phyloP scores from a whole-genome alignment of 2,797 vertebrate species.

The Neoniphon sammara region DNA sequence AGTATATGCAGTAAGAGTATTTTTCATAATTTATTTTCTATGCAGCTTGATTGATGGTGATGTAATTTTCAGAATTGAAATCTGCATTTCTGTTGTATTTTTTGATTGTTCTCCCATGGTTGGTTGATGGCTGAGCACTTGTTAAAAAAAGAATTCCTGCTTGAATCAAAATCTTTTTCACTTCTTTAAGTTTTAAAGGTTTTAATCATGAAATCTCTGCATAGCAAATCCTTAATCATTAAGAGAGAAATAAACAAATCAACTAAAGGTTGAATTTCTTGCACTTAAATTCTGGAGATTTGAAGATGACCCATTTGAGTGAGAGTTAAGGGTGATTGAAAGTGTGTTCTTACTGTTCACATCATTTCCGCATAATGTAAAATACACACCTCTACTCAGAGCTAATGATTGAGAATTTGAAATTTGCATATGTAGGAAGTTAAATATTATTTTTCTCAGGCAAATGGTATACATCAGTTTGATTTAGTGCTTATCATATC shows the following conservation, averaged over 20 bases:
- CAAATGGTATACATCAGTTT: neutral
- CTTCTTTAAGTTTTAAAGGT: neutral
- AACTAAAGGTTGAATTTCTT: neutral
- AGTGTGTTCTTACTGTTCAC: slow-evolving; percentile 22
- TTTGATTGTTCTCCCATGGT: slow-evolving; percentile 53
- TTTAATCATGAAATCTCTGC: neutral
- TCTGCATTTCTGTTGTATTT: slow-evolving; percentile 37
- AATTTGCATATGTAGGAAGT: neutral
- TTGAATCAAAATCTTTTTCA: neutral
- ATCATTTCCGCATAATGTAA: neutral
- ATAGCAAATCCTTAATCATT: neutral
- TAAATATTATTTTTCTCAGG: neutral
- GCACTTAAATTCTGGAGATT: neutral
- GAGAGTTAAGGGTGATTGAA: neutral
- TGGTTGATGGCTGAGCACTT: slow-evolving; percentile 79
- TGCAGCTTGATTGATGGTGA: slow-evolving; percentile 5
- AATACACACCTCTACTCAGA: neutral
- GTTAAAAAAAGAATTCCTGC: slow-evolving; percentile 18
- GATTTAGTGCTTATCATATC: neutral
- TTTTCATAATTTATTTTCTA: slow-evolving; percentile 4
- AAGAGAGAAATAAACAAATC: slow-evolving; percentile 9
- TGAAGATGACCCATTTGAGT: neutral
- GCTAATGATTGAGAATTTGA: neutral
- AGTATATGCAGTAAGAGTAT: neutral
- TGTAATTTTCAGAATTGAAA: slow-evolving; percentile 16